Conservation (phyloP, 2,888 invertebrate species). For the Coenonympha arcania region DNA sequence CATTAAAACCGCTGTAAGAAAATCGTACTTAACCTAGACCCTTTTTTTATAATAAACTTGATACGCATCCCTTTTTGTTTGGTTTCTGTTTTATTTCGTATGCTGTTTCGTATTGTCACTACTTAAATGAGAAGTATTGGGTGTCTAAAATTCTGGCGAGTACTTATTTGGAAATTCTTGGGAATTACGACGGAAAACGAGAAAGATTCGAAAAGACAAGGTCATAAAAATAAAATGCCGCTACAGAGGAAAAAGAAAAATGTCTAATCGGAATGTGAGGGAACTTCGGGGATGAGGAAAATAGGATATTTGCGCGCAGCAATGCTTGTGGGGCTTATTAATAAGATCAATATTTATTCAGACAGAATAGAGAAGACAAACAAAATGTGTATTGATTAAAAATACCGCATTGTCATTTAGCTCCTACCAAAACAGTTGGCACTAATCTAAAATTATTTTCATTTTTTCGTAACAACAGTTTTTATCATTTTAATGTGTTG, state of each 20-base stretch:
- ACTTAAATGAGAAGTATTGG: conserved; percentile 30
- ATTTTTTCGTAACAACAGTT: too few species aligned
- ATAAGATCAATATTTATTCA: conserved; percentile 9
- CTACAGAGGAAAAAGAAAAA: conserved; percentile 47
- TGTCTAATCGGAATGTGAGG: conserved; percentile 47
- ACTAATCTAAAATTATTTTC: too few species aligned
- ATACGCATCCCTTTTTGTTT: conserved; percentile 31
- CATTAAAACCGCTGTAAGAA: conserved; percentile 31
- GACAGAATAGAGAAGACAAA: not conserved
- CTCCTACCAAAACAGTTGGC: too few species aligned
- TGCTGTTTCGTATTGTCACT: conserved; percentile 33
- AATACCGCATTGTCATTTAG: not conserved
- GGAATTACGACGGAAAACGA: conserved; percentile 43
- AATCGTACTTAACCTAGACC: conserved; percentile 24
- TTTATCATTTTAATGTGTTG: too few species aligned
- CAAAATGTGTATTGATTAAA: not conserved
- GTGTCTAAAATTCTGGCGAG: conserved; percentile 39
- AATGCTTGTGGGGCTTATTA: conserved; percentile 2
- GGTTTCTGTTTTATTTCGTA: conserved; percentile 32
- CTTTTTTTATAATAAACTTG: conserved; percentile 30
- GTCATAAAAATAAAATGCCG: conserved; percentile 57
- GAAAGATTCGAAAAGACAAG: conserved; percentile 52
- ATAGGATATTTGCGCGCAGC: conserved; percentile 16
- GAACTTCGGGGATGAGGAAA: conserved; percentile 42
- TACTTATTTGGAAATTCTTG: conserved; percentile 48